Conservation (phyloP, 1,140 invertebrate genomes). For the Panagrolaimus sp. region DNA sequence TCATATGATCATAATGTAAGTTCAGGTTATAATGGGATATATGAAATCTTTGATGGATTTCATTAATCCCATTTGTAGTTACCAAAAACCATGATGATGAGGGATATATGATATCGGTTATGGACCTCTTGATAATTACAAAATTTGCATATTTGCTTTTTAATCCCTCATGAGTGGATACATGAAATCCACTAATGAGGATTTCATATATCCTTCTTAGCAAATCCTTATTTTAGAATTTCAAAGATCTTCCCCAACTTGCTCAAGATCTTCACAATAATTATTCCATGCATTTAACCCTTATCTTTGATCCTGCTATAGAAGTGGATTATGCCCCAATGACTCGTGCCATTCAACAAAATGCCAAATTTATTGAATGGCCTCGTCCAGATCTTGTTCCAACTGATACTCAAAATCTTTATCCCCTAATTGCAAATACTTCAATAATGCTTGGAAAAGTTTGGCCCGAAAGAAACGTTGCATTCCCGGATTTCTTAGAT, state of each 20-base stretch:
- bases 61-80: constrained; percentile 19
- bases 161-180: no score
- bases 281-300: constrained; percentile 34
- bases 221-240: constrained; percentile 32
- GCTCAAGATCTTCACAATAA: constrained; percentile 30
- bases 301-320: constrained; percentile 46
- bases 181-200: neutral
- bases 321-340: constrained; percentile 38
- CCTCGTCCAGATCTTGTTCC: constrained; percentile 32
- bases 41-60: constrained; percentile 26
- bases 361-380: constrained; percentile 28
- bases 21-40: no score
- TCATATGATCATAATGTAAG: constrained; percentile 67
- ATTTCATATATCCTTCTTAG: neutral
- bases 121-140: no score
- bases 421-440: constrained; percentile 40
- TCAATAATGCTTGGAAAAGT: neutral
- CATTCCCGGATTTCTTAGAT: constrained; percentile 2
- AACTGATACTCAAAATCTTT: constrained; percentile 31
- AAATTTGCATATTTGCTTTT: no score
- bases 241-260: constrained; percentile 30
- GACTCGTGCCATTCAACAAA: constrained; percentile 30
- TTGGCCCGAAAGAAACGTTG: neutral
- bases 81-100: constrained; percentile 68
- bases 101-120: constrained; percentile 51